These are phyloP conservation scores for Atractosteus spatula DNA, from an alignment of 2,113 vertebrate species.

Conservation along the genomic window DNA sequence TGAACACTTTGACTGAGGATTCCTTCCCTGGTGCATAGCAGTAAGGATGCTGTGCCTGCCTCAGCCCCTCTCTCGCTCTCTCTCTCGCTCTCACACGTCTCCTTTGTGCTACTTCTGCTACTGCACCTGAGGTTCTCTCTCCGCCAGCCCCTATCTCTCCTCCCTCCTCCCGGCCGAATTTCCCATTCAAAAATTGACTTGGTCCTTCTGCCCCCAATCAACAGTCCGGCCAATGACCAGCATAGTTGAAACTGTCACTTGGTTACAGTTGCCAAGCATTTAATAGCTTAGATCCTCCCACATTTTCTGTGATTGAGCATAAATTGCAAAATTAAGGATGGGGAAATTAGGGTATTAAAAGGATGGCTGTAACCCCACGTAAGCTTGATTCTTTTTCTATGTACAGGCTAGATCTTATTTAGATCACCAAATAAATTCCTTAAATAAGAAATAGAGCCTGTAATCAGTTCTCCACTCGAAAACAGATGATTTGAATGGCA, in stretches of 20 bases:
- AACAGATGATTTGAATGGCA: too few species aligned
- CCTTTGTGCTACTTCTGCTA: conserved; percentile 41
- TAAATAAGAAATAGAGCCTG: too few species aligned
- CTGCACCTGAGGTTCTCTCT: conserved; percentile 77
- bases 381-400: neutral
- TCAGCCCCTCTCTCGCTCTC: conserved; percentile 40
- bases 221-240: conserved; percentile 70
- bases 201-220: conserved; percentile 44
- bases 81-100: conserved; percentile 43
- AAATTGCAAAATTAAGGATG: conserved; percentile 53
- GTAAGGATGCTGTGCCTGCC: conserved; percentile 42
- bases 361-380: neutral
- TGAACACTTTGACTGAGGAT: too few species aligned
- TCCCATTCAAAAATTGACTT: conserved; percentile 51
- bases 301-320: conserved; percentile 63
- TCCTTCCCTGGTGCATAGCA: conserved; percentile 29
- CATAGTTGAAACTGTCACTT: conserved; percentile 71
- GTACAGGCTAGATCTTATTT: neutral
- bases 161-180: conserved; percentile 51
- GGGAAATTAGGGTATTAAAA: conserved; percentile 10
- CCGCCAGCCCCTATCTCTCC: conserved; percentile 47
- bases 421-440: too few species aligned
- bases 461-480: too few species aligned
- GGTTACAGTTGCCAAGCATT: conserved; percentile 82
- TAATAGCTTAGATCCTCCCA: conserved; percentile 67